phyloP scores from a whole-genome alignment of 2,888 invertebrate species.

The Lepidochrysops patricia region DNA sequence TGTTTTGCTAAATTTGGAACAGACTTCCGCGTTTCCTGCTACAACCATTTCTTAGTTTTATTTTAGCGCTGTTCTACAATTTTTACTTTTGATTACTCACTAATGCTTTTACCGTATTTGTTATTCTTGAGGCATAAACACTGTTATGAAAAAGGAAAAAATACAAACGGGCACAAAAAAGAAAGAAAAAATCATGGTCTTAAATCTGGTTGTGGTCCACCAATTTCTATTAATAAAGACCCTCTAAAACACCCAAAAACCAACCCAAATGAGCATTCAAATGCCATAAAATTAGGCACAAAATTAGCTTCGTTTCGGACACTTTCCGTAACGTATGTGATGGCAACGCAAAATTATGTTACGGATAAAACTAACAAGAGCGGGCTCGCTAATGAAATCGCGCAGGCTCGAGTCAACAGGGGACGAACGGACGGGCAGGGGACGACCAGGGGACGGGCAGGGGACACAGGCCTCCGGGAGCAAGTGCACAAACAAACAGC shows the following conservation, averaged over 20 bases:
- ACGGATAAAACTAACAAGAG: constrained; percentile 12
- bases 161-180: no score
- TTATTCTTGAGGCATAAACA: no score
- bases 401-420: constrained; percentile 2
- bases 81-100: no score
- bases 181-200: no score
- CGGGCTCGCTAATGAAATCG: constrained; percentile 6
- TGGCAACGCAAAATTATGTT: background rate
- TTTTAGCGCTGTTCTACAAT: background rate
- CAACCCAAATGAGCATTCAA: background rate
- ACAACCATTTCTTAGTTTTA: background rate
- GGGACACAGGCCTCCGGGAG: background rate
- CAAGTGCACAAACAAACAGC: constrained; percentile 1
- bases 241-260: background rate
- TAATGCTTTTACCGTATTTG: no score
- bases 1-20: background rate
- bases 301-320: background rate
- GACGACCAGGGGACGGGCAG: background rate
- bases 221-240: no score
- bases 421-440: background rate
- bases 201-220: no score
- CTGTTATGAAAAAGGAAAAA: no score
- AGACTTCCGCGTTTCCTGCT: background rate
- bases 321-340: background rate
- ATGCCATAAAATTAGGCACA: background rate